Conservation (phyloP, 2,113 vertebrate genomes). For the Caranx melampygus region DNA sequence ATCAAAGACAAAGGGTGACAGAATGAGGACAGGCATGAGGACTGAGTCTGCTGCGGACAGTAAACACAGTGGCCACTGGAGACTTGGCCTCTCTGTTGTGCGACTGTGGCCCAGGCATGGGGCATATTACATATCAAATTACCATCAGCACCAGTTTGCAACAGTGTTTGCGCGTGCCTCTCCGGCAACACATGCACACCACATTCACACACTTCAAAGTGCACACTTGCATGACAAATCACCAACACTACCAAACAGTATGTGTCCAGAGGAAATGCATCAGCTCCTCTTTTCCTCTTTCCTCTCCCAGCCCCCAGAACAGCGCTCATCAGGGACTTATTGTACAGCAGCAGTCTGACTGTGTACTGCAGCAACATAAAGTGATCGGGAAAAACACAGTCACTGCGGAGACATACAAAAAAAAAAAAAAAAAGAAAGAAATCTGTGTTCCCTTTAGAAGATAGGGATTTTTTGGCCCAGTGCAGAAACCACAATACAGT, state of each 20-base stretch:
- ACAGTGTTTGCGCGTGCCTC: background rate
- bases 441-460: conserved; percentile 35
- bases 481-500: conserved; percentile 30
- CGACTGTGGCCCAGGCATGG: conserved; percentile 34
- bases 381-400: conserved; percentile 43
- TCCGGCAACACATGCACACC: background rate
- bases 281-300: conserved; percentile 70
- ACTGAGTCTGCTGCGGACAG: conserved; percentile 48
- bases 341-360: conserved; percentile 56
- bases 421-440: conserved; percentile 1
- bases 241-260: conserved; percentile 44
- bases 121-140: conserved; percentile 58
- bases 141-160: conserved; percentile 36
- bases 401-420: conserved; percentile 25
- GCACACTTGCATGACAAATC: conserved; percentile 57
- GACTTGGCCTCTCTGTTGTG: conserved; percentile 52
- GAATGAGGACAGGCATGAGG: conserved; percentile 61
- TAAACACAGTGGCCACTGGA: conserved; percentile 56
- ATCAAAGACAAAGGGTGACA: conserved; percentile 49
- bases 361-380: conserved; percentile 40
- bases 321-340: conserved; percentile 62
- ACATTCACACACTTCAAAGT: background rate
- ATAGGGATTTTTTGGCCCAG: conserved; percentile 8
- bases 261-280: conserved; percentile 71
- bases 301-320: conserved; percentile 47